Base-by-base conservation (phyloP, 2,113 vertebrate genomes). In the Willisornis vidua region DNA sequence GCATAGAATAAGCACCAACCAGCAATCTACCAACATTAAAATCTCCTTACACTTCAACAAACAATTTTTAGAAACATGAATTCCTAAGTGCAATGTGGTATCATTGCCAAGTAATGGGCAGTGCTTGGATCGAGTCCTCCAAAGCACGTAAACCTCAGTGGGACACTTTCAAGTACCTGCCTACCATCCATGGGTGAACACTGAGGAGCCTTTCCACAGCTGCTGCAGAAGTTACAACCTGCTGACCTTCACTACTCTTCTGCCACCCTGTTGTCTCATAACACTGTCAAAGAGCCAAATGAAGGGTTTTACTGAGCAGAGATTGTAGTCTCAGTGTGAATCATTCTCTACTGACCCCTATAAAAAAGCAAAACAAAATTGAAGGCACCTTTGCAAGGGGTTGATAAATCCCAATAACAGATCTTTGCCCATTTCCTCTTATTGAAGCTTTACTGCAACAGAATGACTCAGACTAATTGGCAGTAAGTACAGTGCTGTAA, bases 111-210 rank as follows among this genome's bases (percentile, higher is more conserved):
- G 20, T 7, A 58, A 31, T 9, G 8, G 2, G n/a, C 15, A 72
- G 19, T 16, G 19, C 45, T 48, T 25, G 23, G 11, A 81, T 35
- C 28, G 23, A 84, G 59, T 14, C 49, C 51, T 37, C 49, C 58
- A 92, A 80, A 81, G 43, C 35, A 73, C 23, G 9, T 14, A 72
- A 74, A 78, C 22, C 29, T 72, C 70, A n/a, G 41, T 5, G 14
- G 45, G 68, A 48, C 33, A 35, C 41, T 29, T 58, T 12, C 25
- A 90, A 76, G 23, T 4, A 76, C 37, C 31, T 77, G 29, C 25
- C 70, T 24, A 18, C 26, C 45, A 7, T 39, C 26, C 6, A 0
- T 3, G 2, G 1, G 3, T 35, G 57, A 78, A 74, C 3, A 3
- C 23, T 7, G 6, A 23, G 4, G 28, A 70, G 54, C 29, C 35